Percentiles rank a stretch among this genome's conserved stretches.
Evolutionary conservation across 2,888 invertebrate species (phyloP).

Genomic region (Sarcophaga subvicina): DNA sequence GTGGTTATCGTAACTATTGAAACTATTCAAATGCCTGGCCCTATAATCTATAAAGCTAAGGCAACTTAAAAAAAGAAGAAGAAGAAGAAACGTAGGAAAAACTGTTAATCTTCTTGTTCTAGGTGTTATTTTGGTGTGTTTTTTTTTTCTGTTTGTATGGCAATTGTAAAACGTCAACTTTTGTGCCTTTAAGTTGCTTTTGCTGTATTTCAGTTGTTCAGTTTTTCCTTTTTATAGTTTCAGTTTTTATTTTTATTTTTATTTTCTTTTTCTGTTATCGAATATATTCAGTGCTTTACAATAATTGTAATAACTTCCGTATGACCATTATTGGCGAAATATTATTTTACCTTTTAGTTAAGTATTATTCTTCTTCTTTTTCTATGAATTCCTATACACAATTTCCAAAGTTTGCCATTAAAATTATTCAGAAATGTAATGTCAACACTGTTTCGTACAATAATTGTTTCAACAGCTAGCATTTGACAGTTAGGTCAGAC

Average conservation of each 20-base stretch:
- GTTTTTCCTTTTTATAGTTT: too few relatives aligned
- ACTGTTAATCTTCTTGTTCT: conserved; percentile 50
- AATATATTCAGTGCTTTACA: conserved; percentile 31
- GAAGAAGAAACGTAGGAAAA: conserved; percentile 15
- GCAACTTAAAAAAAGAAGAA: background rate
- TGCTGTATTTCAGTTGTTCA: background rate
- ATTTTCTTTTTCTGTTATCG: conserved; percentile 10
- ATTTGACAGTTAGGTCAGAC: too few relatives aligned
- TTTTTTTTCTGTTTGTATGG: background rate
- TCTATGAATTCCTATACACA: background rate
- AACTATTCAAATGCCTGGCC: background rate
- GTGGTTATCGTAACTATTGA: conserved; percentile 19
- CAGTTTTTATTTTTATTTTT: background rate
- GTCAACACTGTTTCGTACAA: too few relatives aligned
- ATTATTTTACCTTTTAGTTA: conserved; percentile 8
- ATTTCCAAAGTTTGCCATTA: conserved; percentile 14
- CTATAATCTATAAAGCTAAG: background rate
- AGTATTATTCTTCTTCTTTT: background rate
- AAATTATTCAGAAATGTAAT: too few relatives aligned
- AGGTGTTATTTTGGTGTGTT: conserved; percentile 57
- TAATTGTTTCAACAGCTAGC: too few relatives aligned
- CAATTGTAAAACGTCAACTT: conserved; percentile 59
- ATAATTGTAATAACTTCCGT: conserved; percentile 55
- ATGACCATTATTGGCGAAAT: conserved; percentile 49
- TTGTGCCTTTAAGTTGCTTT: conserved; percentile 32